Percentiles rank a stretch among this genome's conserved stretches.
These are phyloP conservation scores for Caiman crocodilus DNA, from an alignment of 2,797 vertebrate genomes.

Conservation along the genomic window DNA sequence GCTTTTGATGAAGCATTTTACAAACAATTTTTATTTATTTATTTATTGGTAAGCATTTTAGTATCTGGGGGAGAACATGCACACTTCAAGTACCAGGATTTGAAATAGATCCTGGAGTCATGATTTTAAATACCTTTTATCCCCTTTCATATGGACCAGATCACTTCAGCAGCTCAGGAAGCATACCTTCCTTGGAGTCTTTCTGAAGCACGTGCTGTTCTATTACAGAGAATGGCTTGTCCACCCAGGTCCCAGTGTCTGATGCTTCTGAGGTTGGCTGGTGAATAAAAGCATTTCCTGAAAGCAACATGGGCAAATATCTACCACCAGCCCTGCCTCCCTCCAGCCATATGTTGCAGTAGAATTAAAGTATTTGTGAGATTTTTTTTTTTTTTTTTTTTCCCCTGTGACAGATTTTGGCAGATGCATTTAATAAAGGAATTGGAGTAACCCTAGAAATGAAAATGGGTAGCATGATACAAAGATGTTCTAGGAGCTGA, in stretches of 20 bases:
- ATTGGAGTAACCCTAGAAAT: not conserved
- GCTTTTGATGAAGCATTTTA: slow-evolving; percentile 56
- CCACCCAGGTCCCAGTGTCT: not conserved
- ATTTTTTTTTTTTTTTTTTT: slow-evolving; percentile 42
- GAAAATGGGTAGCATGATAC: not conserved
- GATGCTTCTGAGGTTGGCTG: slow-evolving; percentile 22
- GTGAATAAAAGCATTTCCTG: not conserved
- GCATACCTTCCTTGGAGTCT: not conserved
- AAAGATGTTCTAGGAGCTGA: not conserved
- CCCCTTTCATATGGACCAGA: not conserved
- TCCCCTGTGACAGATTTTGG: not conserved
- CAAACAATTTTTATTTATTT: not conserved
- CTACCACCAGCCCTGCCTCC: not conserved
- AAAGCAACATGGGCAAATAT: slow-evolving; percentile 27
- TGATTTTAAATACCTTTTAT: not conserved
- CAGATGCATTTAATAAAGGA: not conserved
- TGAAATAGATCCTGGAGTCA: too few species aligned
- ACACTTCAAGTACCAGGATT: not conserved
- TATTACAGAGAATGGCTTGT: not conserved
- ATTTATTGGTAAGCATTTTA: not conserved
- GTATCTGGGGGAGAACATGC: not conserved
- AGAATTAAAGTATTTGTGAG: slow-evolving; percentile 42
- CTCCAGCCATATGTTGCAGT: not conserved
- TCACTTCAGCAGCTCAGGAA: not conserved
- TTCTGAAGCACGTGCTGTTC: not conserved